Percentiles rank a stretch among this genome's conserved stretches.
Conservation (phyloP, 2,797 vertebrate genomes). For the Syngnathus acus region DNA sequence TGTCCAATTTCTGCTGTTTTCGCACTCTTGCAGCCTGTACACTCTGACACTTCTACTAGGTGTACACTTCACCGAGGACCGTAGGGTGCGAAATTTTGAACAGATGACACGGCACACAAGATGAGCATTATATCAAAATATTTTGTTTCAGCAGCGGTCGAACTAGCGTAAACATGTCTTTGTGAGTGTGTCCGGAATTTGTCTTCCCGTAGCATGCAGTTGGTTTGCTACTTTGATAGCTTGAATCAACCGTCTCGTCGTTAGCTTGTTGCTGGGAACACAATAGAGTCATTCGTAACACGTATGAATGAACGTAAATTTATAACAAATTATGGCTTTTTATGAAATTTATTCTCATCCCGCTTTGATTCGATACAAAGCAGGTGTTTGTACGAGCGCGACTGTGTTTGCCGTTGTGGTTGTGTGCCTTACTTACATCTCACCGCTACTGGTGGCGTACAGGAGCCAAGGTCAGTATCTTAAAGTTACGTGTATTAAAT, state of each 20-base stretch:
- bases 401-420: slow-evolving; percentile 74
- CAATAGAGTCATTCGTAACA: background rate
- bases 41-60: no score
- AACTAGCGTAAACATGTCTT: background rate
- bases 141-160: background rate
- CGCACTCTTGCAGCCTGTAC: no score
- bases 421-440: slow-evolving; percentile 79
- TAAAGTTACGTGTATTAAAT: background rate
- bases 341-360: slow-evolving; percentile 85
- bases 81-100: no score
- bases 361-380: slow-evolving; percentile 73
- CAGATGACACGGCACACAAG: background rate
- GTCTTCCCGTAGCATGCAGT: background rate
- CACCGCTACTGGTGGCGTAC: slow-evolving; percentile 85
- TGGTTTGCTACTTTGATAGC: slow-evolving; percentile 9
- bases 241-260: slow-evolving; percentile 9
- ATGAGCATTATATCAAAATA: background rate
- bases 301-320: no score
- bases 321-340: slow-evolving; percentile 66
- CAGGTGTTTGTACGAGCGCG: slow-evolving; percentile 80
- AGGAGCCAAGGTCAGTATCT: slow-evolving; percentile 82
- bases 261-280: background rate
- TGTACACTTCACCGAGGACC: no score
- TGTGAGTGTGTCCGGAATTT: background rate
- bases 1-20: no score